A percentile compares a stretch with the other conserved stretches of the same genome.
These are phyloP conservation scores for Coilia nasus DNA, from an alignment of 2,797 vertebrate species.

Conservation along the genomic window DNA sequence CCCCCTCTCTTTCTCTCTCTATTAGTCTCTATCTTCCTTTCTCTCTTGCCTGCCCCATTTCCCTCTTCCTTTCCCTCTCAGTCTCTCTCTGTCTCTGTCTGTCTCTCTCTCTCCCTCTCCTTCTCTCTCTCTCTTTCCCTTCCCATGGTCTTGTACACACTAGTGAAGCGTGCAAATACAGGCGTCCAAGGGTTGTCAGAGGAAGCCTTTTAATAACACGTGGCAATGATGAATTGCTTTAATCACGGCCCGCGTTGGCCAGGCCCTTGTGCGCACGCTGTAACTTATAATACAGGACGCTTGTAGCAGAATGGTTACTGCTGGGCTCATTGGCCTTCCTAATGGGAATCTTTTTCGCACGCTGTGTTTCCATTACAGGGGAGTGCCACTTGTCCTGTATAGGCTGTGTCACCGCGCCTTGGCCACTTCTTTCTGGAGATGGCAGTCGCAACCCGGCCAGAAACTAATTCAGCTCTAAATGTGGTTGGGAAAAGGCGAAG, in stretches of 20 bases:
- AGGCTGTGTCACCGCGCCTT: not conserved
- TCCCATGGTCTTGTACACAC: constrained; percentile 35
- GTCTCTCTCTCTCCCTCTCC: not conserved
- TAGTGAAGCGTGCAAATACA: constrained; percentile 52
- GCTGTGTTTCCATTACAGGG: constrained; percentile 79
- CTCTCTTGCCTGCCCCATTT: not conserved
- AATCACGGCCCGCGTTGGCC: constrained; percentile 70
- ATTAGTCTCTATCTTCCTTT: too few relatives aligned
- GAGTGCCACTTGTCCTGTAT: constrained; percentile 42
- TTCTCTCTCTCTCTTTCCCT: constrained; percentile 33
- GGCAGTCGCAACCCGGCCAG: not conserved
- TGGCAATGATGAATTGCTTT: constrained; percentile 82
- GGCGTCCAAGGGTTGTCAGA: constrained; percentile 56
- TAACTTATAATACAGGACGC: constrained; percentile 82
- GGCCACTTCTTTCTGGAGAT: not conserved
- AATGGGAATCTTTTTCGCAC: constrained; percentile 82
- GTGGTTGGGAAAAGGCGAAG: too few relatives aligned
- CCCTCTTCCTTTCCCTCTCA: not conserved
- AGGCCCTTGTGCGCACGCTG: constrained; percentile 60
- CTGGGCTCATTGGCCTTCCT: constrained; percentile 84
- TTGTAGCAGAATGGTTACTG: constrained; percentile 82
- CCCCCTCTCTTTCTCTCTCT: too few relatives aligned
- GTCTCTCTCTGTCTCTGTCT: not conserved
- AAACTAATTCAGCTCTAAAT: not conserved
- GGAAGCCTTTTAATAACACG: constrained; percentile 65